Evolutionary conservation across 2,113 vertebrate genomes (phyloP).

Genomic region (Gobio gobio): DNA sequence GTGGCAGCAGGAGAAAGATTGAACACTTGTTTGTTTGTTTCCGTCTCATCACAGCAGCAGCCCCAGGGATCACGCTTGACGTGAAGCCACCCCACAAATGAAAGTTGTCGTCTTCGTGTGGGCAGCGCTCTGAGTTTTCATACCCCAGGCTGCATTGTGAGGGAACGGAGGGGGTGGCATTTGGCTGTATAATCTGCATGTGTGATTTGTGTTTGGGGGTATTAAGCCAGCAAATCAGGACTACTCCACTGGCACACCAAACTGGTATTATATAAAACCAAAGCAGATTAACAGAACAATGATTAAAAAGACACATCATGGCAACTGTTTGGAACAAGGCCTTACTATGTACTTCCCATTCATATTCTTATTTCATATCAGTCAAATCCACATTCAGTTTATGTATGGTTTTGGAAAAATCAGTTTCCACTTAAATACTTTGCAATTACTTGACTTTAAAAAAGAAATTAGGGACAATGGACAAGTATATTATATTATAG

Average conservation of each 20-base stretch:
- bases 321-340: conserved; percentile 3
- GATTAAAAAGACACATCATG: not conserved
- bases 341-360: not conserved
- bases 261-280: conserved; percentile 1
- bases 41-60: conserved; percentile 26
- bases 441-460: no score
- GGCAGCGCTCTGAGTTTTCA: conserved; percentile 16
- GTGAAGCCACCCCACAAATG: conserved; percentile 29
- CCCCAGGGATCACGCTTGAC: conserved; percentile 20
- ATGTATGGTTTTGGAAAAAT: not conserved
- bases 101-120: conserved; percentile 20
- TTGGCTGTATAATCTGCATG: not conserved
- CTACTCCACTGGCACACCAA: not conserved
- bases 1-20: conserved; percentile 14
- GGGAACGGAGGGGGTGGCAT: conserved; percentile 5
- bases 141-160: conserved; percentile 10
- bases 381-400: not conserved
- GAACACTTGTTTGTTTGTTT: conserved; percentile 40
- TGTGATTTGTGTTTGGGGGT: conserved; percentile 30
- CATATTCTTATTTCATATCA: not conserved
- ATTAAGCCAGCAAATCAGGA: conserved; percentile 5
- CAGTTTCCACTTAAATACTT: not conserved
- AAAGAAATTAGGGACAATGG: no score
- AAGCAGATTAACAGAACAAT: conserved; percentile 17
- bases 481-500: no score